phyloP scores from a whole-genome alignment of 2,797 vertebrate species.

The Acanthis flammea region DNA sequence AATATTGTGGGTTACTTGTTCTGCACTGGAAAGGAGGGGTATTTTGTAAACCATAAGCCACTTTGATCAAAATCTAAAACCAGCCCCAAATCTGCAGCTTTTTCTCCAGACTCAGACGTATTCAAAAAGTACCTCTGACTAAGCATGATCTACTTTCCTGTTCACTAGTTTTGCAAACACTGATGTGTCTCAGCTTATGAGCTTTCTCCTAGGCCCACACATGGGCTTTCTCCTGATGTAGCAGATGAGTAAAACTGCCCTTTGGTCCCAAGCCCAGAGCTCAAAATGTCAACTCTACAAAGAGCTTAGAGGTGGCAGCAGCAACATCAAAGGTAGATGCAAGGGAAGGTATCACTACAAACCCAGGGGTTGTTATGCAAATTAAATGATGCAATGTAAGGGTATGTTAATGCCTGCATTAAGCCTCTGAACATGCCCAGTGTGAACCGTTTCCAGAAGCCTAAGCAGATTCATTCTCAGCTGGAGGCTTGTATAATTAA shows the following conservation, averaged over 20 bases:
- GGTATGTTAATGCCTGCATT: constrained; percentile 50
- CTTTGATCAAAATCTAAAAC: constrained; percentile 43
- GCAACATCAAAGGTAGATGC: constrained; percentile 11
- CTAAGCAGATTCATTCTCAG: constrained; percentile 65
- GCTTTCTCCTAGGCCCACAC: not conserved
- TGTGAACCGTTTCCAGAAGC: constrained; percentile 39
- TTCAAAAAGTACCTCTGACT: constrained; percentile 23
- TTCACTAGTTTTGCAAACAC: not conserved
- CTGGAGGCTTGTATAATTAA: constrained; percentile 64
- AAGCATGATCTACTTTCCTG: not conserved
- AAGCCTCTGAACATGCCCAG: constrained; percentile 51
- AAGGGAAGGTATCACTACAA: not conserved
- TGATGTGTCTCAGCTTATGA: not conserved
- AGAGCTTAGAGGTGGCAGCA: not conserved
- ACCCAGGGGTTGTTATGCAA: constrained; percentile 12
- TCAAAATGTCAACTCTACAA: not conserved
- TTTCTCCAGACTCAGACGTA: not conserved
- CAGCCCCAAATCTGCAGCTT: not conserved
- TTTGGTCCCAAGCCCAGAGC: not conserved
- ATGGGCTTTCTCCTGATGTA: not conserved
- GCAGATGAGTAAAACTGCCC: not conserved
- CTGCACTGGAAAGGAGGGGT: not conserved
- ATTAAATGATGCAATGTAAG: constrained; percentile 33
- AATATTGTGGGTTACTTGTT: not conserved
- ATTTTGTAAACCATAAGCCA: not conserved